Evolutionary conservation across 2,113 vertebrate species (phyloP).

Genomic region (Passer domesticus): DNA sequence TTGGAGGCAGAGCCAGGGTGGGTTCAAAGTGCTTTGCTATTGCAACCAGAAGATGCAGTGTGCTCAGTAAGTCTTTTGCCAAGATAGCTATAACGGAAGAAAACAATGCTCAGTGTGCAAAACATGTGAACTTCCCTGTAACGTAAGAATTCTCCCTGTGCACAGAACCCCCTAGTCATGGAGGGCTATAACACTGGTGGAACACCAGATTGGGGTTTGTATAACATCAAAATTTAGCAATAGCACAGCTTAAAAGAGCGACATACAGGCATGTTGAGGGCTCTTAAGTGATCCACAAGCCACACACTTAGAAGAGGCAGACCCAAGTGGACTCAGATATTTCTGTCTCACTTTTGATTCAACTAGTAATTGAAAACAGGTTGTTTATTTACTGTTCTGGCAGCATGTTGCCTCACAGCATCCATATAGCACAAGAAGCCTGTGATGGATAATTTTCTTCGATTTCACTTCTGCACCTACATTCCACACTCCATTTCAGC

Average conservation of each 20-base stretch:
- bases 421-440: not conserved
- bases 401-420: not conserved
- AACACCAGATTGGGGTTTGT: not conserved
- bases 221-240: not conserved
- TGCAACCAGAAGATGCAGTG: slow-evolving; percentile 90
- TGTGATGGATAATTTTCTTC: not conserved
- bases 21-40: slow-evolving; percentile 85
- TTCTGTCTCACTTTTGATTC: not conserved
- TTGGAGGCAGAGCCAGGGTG: slow-evolving; percentile 75
- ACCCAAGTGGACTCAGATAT: not conserved
- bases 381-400: not conserved
- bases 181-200: not conserved
- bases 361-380: not conserved
- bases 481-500: slow-evolving; percentile 83
- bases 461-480: slow-evolving; percentile 74
- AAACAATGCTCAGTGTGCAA: not conserved
- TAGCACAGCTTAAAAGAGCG: not conserved
- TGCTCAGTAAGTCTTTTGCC: slow-evolving; percentile 87
- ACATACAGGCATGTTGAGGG: not conserved
- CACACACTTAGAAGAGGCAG: not conserved
- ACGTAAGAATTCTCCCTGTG: not conserved
- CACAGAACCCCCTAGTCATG: not conserved
- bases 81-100: slow-evolving; percentile 74
- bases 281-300: not conserved
- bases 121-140: not conserved